Percentiles rank a stretch among this genome's conserved stretches.
Conservation (phyloP, 2,888 invertebrate species). For the Aelia acuminata region DNA sequence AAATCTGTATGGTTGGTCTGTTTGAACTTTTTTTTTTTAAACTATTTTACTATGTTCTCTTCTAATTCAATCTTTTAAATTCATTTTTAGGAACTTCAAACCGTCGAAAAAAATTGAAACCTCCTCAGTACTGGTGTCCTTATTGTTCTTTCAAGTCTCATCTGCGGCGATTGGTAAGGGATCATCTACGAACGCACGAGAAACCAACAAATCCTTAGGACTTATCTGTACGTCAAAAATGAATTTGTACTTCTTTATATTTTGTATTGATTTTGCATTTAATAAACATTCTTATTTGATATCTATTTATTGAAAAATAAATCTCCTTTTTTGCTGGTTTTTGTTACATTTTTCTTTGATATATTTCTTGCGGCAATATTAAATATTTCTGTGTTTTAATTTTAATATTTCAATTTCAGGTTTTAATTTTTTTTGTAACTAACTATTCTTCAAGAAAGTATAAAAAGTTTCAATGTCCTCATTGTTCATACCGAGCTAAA, state of each 20-base stretch:
- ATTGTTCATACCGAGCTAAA: constrained; percentile 62
- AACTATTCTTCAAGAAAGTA: constrained; percentile 57
- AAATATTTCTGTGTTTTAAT: neutral
- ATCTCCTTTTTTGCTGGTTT: neutral
- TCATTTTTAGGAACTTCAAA: constrained; percentile 34
- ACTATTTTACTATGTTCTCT: neutral
- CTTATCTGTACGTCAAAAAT: neutral
- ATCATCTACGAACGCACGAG: constrained; percentile 53
- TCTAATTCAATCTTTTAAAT: constrained; percentile 26
- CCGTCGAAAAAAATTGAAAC: constrained; percentile 63
- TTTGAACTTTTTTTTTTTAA: neutral
- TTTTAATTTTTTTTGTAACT: constrained; percentile 51
- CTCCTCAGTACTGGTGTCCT: constrained; percentile 69
- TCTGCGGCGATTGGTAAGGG: constrained; percentile 26
- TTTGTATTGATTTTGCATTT: constrained; percentile 10
- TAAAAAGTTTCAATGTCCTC: constrained; percentile 61
- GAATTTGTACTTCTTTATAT: neutral
- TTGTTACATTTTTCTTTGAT: neutral
- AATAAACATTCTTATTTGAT: neutral
- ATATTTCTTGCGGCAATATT: neutral
- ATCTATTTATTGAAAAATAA: neutral
- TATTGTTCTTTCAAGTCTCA: constrained; percentile 66
- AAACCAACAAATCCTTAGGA: constrained; percentile 28
- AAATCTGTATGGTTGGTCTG: neutral
- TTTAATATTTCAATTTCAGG: constrained; percentile 45